Base-by-base conservation (phyloP, 2,113 vertebrate species). In the Anarhynchus alexandrinus region DNA sequence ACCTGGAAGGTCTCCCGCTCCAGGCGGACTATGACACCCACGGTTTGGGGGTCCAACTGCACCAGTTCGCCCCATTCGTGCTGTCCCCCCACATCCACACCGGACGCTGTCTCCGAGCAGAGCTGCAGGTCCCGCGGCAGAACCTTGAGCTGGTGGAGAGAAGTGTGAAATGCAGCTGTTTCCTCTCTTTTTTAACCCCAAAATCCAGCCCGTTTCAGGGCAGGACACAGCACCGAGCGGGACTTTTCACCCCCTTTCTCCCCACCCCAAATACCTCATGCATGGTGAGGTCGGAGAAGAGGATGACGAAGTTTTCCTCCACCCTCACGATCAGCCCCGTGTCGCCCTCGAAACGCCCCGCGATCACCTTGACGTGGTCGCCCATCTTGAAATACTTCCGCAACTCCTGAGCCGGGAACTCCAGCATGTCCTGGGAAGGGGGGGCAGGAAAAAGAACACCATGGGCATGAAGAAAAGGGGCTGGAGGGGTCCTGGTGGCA, bases 1-100 rank as follows among this genome's bases (percentile, higher is more conserved):
- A 99, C 99, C 99, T 99, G 99, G 96, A 99, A 99, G 2, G 99
- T 99, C 88, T 99, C 99, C 17, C 99, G 97, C 97, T 99, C 99
- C 29, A 99, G 98, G 1, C 99, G 97, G 15, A 99, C 99, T 3
- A 99, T 99, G 49, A 99, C 99, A 0, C 99, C 99, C 12, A 99
- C 99, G 0, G 99, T 99, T 91, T 99, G 98, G 4, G 99, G 99
- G 88, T 99, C 99, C 79, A 99, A 97, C 95, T 99, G 99, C 26
- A 99, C 99, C 97, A 99, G 97, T 91, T 99, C 99, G 0, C 99
- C 99, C 99, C 99, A 99, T 95, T 99, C 99, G 1, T 99, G 99
- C 92, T 99, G 99, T 3, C 99, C 99, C 3, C 99, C 99, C 0
- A 99, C 99, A 4, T 99, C 99, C 15, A 99, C 99, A 0, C 99